Base-by-base conservation (phyloP, 2,888 invertebrate genomes). In the Pseudeuparius sepicola region DNA sequence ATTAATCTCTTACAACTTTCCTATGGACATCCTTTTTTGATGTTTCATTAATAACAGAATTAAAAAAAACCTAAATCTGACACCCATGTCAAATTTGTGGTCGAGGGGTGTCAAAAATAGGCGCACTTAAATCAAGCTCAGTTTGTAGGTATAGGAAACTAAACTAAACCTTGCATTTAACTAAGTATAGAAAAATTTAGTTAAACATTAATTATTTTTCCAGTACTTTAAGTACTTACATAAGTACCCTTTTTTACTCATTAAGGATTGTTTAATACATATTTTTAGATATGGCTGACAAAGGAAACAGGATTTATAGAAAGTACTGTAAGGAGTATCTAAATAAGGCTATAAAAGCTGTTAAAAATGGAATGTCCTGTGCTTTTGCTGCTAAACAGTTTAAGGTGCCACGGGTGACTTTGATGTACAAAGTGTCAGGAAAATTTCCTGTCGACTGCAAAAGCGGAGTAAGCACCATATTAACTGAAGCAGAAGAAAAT, bases 41-140 rank as follows among this genome's bases (percentile, higher is more conserved):
- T 20, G n/a, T 20, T n/a, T 7, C 20, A 7, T 20, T 7, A 7
- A 7, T 20, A 20, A 20, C 7, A 20, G 20, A n/a, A 20, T n/a
- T 20, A 7, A 6, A 20, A n/a, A 7, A 20, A 20, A 20, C 20
- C 20, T 20, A 20, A 20, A 20, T 20, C n/a, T 20, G 20, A 20
- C 20, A 20, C n/a, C 20, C 20, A 20, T 20, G 20, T 20, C 20
- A 20, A 20, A 20, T 20, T 20, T 20, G 20, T 20, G 20, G 20
- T 20, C 20, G n/a, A 20, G 20, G 20, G 20, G 20, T 7, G 20
- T 20, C 20, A 20, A 20, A 20, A 20, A 20, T 20, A 20, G n/a
- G 20, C n/a, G 6, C 20, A 20, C n/a, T 7, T n/a, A n/a, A n/a
- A n/a, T n/a, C n/a, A n/a, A n/a, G n/a, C n/a, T n/a, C n/a, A n/a